Conservation (phyloP, 1,140 invertebrate genomes). For the Cataglyphis hispanica region DNA sequence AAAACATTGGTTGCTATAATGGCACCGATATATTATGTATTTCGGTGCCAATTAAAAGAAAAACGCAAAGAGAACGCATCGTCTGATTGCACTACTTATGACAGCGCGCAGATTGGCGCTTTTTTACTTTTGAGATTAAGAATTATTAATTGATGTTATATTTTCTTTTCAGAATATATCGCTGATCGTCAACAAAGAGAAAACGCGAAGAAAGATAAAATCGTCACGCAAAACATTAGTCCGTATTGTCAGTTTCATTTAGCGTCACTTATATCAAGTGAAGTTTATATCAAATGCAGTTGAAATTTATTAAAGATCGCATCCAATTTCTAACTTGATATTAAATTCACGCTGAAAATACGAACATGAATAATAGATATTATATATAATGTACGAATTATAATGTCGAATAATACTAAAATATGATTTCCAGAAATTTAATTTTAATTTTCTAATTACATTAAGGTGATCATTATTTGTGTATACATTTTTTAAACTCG, state of each 20-base stretch:
- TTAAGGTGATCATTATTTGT: not conserved
- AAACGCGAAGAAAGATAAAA: conserved; percentile 17
- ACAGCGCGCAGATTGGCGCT: conserved; percentile 59
- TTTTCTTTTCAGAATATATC: conserved; percentile 66
- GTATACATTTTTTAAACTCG: not conserved
- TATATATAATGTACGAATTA: not conserved
- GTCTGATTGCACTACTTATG: conserved; percentile 61
- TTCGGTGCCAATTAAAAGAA: not conserved
- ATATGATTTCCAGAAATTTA: conserved; percentile 7
- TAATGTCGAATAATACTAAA: not conserved
- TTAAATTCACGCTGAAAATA: not conserved
- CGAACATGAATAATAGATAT: not conserved
- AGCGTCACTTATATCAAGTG: conserved; percentile 47
- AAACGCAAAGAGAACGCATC: not conserved
- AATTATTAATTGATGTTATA: conserved; percentile 67
- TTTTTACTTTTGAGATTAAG: conserved; percentile 71
- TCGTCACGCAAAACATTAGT: conserved; percentile 67
- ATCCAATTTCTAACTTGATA: not conserved
- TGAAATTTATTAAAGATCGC: conserved; percentile 20
- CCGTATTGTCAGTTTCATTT: conserved; percentile 22
- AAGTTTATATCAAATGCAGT: conserved; percentile 55
- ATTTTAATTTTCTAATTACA: conserved; percentile 10
- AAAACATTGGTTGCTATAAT: not conserved
- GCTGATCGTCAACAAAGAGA: conserved; percentile 4
- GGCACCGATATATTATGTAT: not conserved